phyloP scores from a whole-genome alignment of 2,888 invertebrate genomes.

The Epinotia ramella region DNA sequence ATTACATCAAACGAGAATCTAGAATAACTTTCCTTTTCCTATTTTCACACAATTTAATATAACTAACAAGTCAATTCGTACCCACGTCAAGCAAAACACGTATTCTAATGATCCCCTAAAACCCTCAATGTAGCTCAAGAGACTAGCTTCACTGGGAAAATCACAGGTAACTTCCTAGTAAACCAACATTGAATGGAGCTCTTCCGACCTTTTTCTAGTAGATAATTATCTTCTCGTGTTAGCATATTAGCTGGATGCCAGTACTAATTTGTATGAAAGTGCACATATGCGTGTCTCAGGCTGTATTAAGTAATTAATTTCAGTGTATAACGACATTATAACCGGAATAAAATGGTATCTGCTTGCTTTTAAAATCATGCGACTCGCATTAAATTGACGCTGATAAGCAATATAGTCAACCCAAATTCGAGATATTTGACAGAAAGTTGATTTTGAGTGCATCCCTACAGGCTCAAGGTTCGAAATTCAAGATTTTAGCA shows the following conservation, averaged over 20 bases:
- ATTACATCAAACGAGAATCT: too few relatives aligned
- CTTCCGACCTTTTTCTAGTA: slow-evolving; percentile 41
- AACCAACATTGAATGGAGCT: slow-evolving; percentile 29
- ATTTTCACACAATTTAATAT: not conserved
- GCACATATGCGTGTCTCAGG: slow-evolving; percentile 14
- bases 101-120: slow-evolving; percentile 23
- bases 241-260: slow-evolving; percentile 37
- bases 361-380: too few relatives aligned
- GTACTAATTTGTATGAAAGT: slow-evolving; percentile 40
- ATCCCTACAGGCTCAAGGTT: too few relatives aligned
- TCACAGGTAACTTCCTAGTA: slow-evolving; percentile 66
- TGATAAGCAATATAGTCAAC: too few relatives aligned
- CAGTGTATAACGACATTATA: slow-evolving; percentile 2
- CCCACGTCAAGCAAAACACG: not conserved
- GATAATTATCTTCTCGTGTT: slow-evolving; percentile 41
- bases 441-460: too few relatives aligned
- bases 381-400: too few relatives aligned
- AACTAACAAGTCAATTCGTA: not conserved
- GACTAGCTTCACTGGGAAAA: slow-evolving; percentile 57
- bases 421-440: too few relatives aligned
- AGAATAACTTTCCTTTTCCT: not conserved
- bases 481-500: not conserved
- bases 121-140: slow-evolving; percentile 43
- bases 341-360: not conserved
- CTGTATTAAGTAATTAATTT: not conserved